A percentile compares a stretch with the other conserved stretches of the same genome.
phyloP scores from a whole-genome alignment of 1,140 invertebrate genomes.

The Hyposmocoma kahamanoa region DNA sequence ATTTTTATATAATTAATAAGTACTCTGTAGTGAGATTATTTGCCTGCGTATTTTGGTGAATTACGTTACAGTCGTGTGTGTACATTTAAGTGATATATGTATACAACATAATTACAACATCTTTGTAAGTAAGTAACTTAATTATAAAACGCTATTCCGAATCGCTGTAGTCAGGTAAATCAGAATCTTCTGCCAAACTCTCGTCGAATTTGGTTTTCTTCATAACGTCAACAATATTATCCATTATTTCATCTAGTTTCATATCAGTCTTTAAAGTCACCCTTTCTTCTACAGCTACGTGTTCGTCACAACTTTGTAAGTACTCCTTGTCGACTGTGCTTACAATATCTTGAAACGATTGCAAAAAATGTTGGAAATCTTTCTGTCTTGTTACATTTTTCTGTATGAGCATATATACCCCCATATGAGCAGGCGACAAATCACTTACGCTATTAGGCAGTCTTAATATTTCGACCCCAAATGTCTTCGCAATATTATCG shows the following conservation, averaged over 20 bases:
- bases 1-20: no score
- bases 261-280: not conserved
- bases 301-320: not conserved
- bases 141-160: no score
- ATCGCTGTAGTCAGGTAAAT: conserved; percentile 18
- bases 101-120: no score
- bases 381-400: not conserved
- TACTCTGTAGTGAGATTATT: no score
- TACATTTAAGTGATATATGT: no score
- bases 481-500: conserved; percentile 17
- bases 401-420: not conserved
- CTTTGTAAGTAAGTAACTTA: no score
- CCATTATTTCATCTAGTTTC: not conserved
- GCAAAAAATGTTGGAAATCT: not conserved
- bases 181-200: conserved; percentile 9
- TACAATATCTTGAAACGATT: not conserved
- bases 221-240: not conserved
- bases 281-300: not conserved
- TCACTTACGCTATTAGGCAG: conserved; percentile 23
- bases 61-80: no score
- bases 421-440: conserved; percentile 11
- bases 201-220: not conserved
- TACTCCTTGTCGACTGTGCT: not conserved
- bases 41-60: no score
- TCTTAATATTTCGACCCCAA: conserved; percentile 19